Evolutionary conservation across 2,797 vertebrate genomes (phyloP), one percentile per base, ranked within the genome.

Genomic region (Cossypha dichroa): DNA sequence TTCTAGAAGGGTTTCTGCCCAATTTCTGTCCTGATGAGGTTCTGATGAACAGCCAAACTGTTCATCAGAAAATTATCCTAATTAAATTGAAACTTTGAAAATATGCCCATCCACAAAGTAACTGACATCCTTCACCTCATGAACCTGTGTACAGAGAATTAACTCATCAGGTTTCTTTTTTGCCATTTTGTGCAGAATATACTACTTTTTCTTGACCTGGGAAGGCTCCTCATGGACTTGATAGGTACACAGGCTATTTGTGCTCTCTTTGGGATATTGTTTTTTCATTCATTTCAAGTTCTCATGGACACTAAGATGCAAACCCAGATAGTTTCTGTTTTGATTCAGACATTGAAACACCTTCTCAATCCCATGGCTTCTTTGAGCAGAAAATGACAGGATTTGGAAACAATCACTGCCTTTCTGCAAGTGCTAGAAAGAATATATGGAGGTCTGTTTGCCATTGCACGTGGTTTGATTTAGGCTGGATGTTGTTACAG

Each of bases 11-110:
- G 58, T 74, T 93, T 93, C 81, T 95, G 68, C 55, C 56, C 70
- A 85, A 16, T 93, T 94, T 94, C 49, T 94, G 7, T 56, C 66
- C 59, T 88, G 85, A 85, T 3, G 5, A 95, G 74, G 79, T 92
- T 94, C 91, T 94, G 85, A 88, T 91, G 54, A 91, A 31, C 90
- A 91, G 92, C 85, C 80, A 96, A 96, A 88, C 36, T 66, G 46
- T 66, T 83, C 45, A 45, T 45, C 45, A 73, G 70, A 72, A 91
- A 93, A 94, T 85, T 67, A 78, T 60, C 51, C 34, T 85, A 75
- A 83, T 93, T 91, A 66, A 93, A 79, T 54, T 1, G 5, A 79
- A 94, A 63, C 56, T 80, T 79, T 75, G 64, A 93, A 93, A 85
- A 70, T 69, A 55, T 36, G 33, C 38, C 63, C 43, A 73, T 56